Conservation (phyloP, 2,797 vertebrate genomes). For the Florisuga fusca region DNA sequence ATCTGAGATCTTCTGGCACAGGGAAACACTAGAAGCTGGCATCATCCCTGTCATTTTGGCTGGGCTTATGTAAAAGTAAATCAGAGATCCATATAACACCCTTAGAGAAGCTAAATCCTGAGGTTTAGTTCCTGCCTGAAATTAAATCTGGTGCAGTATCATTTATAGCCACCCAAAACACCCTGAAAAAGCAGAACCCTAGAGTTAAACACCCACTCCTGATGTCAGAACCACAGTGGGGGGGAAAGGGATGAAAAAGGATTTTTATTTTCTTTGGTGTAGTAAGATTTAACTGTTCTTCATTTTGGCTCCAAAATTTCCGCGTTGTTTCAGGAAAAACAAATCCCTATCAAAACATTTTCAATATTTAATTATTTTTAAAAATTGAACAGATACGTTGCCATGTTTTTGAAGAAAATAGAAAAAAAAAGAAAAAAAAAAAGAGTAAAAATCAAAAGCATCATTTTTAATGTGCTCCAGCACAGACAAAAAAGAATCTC, state of each 20-base stretch:
- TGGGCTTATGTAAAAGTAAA: background rate
- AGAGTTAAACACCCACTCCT: background rate
- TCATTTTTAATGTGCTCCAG: background rate
- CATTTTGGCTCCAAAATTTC: background rate
- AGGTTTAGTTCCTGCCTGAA: background rate
- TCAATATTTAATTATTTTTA: background rate
- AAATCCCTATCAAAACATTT: background rate
- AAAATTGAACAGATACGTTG: fast-evolving
- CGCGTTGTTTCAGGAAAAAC: background rate
- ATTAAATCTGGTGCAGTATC: background rate
- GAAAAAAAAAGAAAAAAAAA: background rate
- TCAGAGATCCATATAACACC: background rate
- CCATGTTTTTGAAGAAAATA: background rate
- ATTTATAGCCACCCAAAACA: background rate
- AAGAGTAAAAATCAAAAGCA: background rate
- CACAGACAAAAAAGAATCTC: background rate
- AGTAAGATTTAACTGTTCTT: background rate
- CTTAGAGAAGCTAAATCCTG: background rate
- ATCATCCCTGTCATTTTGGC: background rate
- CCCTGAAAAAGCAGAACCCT: background rate
- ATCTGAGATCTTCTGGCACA: background rate
- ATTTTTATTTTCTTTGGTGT: background rate
- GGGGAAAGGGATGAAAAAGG: background rate
- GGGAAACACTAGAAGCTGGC: background rate
- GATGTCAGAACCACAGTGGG: background rate